Evolutionary conservation across 2,888 invertebrate genomes (phyloP).

Genomic region (Priocnemis perturbator): DNA sequence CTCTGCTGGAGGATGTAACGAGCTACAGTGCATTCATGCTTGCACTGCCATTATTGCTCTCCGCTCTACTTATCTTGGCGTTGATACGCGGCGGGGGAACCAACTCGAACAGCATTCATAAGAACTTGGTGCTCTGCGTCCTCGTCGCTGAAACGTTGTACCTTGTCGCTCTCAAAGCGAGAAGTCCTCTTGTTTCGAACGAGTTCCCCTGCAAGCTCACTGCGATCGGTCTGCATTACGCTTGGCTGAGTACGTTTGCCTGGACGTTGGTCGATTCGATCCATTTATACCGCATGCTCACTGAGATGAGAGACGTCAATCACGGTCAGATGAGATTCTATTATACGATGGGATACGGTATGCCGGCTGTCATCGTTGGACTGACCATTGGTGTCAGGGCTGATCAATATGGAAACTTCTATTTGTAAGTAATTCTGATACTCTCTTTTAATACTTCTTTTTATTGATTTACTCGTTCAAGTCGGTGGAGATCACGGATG

Average conservation of each 20-base stretch:
- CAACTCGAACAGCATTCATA: conserved; percentile 95
- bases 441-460: too few relatives aligned
- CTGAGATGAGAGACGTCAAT: conserved; percentile 97
- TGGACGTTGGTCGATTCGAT: conserved; percentile 96
- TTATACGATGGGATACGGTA: conserved; percentile 93
- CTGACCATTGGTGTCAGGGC: conserved; percentile 94
- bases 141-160: conserved; percentile 91
- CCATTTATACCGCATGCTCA: conserved; percentile 94
- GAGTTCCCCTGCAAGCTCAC: conserved; percentile 93
- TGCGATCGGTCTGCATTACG: conserved; percentile 94
- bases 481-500: too few relatives aligned
- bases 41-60: conserved; percentile 86
- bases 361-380: conserved; percentile 93
- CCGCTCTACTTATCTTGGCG: conserved; percentile 88
- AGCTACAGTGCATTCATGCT: conserved; percentile 93
- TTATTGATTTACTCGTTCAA: too few relatives aligned
- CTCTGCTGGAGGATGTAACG: conserved; percentile 88
- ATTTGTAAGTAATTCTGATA: conserved; percentile 85
- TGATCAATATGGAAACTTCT: conserved; percentile 95
- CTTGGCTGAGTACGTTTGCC: conserved; percentile 92
- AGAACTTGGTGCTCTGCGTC: conserved; percentile 93
- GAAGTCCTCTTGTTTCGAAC: conserved; percentile 86
- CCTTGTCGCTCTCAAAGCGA: conserved; percentile 89
- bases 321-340: conserved; percentile 95
- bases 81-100: conserved; percentile 90